Evolutionary conservation across 2,797 vertebrate species (phyloP).

Genomic region (Xenops minutus): DNA sequence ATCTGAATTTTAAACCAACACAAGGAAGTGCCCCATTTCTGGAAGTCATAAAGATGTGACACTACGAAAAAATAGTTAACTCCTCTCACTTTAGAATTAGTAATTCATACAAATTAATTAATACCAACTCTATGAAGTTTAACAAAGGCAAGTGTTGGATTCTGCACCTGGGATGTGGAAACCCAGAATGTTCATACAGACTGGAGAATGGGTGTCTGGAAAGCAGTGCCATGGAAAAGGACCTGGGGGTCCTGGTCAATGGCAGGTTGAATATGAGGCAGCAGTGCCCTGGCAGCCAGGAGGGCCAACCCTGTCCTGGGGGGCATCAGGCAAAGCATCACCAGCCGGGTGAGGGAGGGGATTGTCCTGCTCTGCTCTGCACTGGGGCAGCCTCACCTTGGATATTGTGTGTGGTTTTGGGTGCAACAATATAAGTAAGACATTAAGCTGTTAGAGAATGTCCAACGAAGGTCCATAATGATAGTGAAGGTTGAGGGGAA

Average conservation of each 20-base stretch:
- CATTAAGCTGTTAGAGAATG: no score
- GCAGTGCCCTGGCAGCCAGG: not conserved
- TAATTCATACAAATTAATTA: not conserved
- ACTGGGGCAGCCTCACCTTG: rapidly evolving
- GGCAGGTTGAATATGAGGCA: rapidly evolving
- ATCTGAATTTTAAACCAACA: not conserved
- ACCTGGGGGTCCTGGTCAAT: rapidly evolving
- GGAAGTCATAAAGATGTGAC: not conserved
- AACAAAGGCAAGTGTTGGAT: not conserved
- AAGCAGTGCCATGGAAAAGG: not conserved
- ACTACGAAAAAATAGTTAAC: not conserved
- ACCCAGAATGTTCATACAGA: rapidly evolving
- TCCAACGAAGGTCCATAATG: no score
- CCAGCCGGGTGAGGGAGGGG: rapidly evolving
- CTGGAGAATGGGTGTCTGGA: not conserved
- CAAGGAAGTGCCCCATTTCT: not conserved
- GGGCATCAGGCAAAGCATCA: rapidly evolving
- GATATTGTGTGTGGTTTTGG: not conserved
- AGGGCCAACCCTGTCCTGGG: rapidly evolving
- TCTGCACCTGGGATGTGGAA: not conserved
- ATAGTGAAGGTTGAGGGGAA: no score
- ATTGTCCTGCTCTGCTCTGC: not conserved
- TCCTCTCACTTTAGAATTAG: not conserved
- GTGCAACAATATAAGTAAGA: not conserved
- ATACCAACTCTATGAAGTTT: not conserved